These are phyloP conservation scores for Alethe castanea DNA, from an alignment of 2,113 vertebrate genomes.

Conservation along the genomic window DNA sequence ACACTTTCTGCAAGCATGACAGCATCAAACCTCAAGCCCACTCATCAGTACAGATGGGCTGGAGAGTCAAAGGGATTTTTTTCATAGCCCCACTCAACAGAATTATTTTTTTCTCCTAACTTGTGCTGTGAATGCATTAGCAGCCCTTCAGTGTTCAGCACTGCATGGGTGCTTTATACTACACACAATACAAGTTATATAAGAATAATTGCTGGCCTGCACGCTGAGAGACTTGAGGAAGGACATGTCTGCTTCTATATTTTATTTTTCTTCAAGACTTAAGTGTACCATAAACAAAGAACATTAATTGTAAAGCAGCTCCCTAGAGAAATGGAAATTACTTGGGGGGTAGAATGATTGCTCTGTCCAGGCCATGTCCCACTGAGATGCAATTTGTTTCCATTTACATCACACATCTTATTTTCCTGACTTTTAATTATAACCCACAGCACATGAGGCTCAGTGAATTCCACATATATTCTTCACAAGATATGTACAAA, in stretches of 20 bases:
- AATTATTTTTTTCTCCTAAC: not conserved
- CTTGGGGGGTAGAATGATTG: constrained; percentile 8
- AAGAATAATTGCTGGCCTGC: constrained; percentile 22
- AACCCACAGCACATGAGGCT: not conserved
- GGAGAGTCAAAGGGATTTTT: not conserved
- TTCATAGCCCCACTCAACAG: not conserved
- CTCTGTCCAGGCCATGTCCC: not conserved
- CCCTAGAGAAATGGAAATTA: constrained; percentile 50
- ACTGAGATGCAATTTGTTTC: constrained; percentile 39
- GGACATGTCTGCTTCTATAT: not conserved
- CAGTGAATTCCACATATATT: not conserved
- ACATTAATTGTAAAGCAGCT: constrained; percentile 47
- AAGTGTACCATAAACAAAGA: constrained; percentile 45
- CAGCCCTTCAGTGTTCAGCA: not conserved
- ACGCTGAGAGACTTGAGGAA: not conserved
- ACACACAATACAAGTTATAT: not conserved
- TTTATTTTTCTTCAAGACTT: constrained; percentile 1
- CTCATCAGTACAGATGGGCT: not conserved
- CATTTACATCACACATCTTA: not conserved
- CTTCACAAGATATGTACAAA: not conserved
- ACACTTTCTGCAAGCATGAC: not conserved
- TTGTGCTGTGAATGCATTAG: not conserved
- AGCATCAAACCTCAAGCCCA: not conserved
- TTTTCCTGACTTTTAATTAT: not conserved
- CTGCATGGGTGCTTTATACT: constrained; percentile 18